phyloP scores from a whole-genome alignment of 2,888 invertebrate genomes.

The Aelia acuminata region DNA sequence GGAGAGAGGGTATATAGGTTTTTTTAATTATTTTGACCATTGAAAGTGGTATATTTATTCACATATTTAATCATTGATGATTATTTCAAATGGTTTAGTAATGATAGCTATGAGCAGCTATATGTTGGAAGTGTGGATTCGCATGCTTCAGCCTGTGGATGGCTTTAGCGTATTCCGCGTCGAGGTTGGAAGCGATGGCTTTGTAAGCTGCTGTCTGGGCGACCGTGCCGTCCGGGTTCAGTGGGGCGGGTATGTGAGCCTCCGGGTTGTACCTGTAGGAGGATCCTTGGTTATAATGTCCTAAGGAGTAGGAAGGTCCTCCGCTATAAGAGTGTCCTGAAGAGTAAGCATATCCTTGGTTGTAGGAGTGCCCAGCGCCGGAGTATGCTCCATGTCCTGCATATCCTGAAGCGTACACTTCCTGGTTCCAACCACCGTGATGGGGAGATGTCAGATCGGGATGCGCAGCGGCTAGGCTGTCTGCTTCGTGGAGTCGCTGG shows the following conservation, averaged over 20 bases:
- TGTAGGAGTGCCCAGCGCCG: background rate
- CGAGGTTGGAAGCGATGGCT: background rate
- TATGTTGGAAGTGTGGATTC: background rate
- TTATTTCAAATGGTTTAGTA: too few relatives aligned
- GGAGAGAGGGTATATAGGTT: too few relatives aligned
- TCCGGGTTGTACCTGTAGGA: slow-evolving; percentile 19
- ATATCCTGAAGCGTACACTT: background rate
- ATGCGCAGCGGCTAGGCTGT: background rate
- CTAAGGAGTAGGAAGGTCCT: background rate
- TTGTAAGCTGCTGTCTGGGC: background rate
- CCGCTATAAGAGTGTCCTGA: background rate
- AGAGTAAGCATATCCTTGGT: background rate
- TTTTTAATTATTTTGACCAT: too few relatives aligned
- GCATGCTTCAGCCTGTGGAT: background rate
- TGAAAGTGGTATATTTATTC: too few relatives aligned
- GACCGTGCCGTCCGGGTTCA: slow-evolving; percentile 1
- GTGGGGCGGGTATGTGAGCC: background rate
- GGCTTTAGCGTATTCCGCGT: slow-evolving; percentile 1
- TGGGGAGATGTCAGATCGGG: background rate
- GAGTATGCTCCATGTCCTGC: background rate
- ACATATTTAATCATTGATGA: too few relatives aligned
- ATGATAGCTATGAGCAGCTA: background rate
- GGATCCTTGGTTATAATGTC: background rate
- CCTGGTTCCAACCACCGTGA: background rate
- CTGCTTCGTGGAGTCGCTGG: slow-evolving; percentile 11